Evolutionary conservation across 1,140 invertebrate genomes (phyloP), one percentile per base, ranked within the genome.

Genomic region (Eciton burchellii): DNA sequence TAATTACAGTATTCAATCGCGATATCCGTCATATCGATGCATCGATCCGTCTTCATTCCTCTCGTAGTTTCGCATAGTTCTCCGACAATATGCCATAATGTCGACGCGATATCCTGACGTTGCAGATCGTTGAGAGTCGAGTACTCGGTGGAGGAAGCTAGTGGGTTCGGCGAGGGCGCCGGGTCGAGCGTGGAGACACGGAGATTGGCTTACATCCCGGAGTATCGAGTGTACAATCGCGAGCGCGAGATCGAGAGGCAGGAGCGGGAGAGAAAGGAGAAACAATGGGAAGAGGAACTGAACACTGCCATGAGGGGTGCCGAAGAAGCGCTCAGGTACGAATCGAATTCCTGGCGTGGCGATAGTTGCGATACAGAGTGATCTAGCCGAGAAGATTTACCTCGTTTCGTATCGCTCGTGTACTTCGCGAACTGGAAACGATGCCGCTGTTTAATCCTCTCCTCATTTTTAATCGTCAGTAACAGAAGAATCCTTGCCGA

Each of bases 201-300:
- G 41, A 74, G 89, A 83, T 86, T 93, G 57, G 89, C 90, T 41
- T 92, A 92, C 66, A 94, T 96, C 43, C 93, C 95, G 35, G 95
- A 96, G 84, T 97, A 97, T 88, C 95, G 95, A 21, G 94, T 96
- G 5, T 97, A 96, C 90, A 97, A 97, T 91, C 94, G 96, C n/a
- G 96, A 96, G 88, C 96, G 95, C 65, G 95, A 96, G 90, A 89
- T 96, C 68, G 94, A 95, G 70, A 93, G 94, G 21, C 91, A 94
- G 56, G 95, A 96, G 85, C 94, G 95, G 84, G 96, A 96, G 90
- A 91, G 93, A 49, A 97, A 96, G 88, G 96, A 97, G 90, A 94
- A 94, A 84, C 95, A 95, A 73, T 97, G 96, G 96, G 96, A 97
- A 89, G 94, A 95, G 63, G 96, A 97, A 91, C 92, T 97, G 3